Percentiles rank a stretch among this genome's conserved stretches.
phyloP scores from a whole-genome alignment of 2,888 invertebrate genomes.

The Mesorhabditis spiculigera region DNA sequence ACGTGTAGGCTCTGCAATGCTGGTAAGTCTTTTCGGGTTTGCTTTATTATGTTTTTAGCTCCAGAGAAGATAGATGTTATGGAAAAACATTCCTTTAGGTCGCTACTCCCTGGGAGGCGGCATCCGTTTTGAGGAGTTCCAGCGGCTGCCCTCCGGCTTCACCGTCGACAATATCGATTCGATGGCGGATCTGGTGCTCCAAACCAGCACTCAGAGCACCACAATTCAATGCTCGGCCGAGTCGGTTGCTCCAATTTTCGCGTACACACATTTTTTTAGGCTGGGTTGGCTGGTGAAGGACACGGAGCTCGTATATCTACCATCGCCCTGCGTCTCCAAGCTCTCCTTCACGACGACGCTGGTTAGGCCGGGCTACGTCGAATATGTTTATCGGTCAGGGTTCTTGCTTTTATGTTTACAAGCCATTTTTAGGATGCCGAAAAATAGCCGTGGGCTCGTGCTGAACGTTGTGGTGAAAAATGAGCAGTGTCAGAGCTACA shows the following conservation, averaged over 20 bases:
- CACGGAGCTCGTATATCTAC: constrained; percentile 63
- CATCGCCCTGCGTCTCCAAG: constrained; percentile 63
- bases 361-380: constrained; percentile 64
- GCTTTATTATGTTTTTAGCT: no score
- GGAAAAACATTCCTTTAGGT: constrained; percentile 44
- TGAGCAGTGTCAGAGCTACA: constrained; percentile 54
- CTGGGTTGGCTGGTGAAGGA: constrained; percentile 63
- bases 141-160: constrained; percentile 63
- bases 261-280: constrained; percentile 44
- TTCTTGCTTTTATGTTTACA: not conserved
- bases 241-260: constrained; percentile 14
- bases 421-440: constrained; percentile 39
- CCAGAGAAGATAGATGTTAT: no score
- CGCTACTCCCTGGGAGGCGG: constrained; percentile 67
- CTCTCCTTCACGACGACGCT: constrained; percentile 65
- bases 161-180: constrained; percentile 37
- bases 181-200: constrained; percentile 15
- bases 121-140: constrained; percentile 65
- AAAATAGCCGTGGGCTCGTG: constrained; percentile 41
- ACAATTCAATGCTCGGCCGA: constrained; percentile 21
- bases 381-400: constrained; percentile 61
- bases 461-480: constrained; percentile 51
- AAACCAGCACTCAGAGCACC: not conserved
- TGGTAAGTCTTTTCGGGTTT: constrained; percentile 19
- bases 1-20: constrained; percentile 64